Evolutionary conservation across 2,888 invertebrate species (phyloP).

Genomic region (Meandrusa payeni): DNA sequence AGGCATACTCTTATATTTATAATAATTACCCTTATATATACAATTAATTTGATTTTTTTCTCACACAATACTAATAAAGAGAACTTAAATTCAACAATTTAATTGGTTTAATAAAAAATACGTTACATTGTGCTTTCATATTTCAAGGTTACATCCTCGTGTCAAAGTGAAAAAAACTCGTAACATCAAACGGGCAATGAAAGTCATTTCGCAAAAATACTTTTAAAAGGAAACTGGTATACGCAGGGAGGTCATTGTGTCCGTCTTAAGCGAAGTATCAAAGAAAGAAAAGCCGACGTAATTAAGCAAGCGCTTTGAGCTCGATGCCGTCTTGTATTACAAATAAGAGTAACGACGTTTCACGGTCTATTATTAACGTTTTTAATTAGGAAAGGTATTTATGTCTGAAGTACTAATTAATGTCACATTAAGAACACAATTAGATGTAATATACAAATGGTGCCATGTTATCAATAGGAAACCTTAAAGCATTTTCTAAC

Average conservation of each 20-base stretch:
- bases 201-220: constrained; percentile 16
- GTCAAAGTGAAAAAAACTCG: constrained; percentile 13
- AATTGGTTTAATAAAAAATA: constrained; percentile 4
- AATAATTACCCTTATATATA: too few species aligned
- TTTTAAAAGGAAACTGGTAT: constrained; percentile 5
- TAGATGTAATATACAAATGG: too few species aligned
- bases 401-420: too few species aligned
- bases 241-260: constrained; percentile 6
- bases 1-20: too few species aligned
- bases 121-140: constrained; percentile 12
- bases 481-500: too few species aligned
- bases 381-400: too few species aligned
- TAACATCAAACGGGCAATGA: constrained; percentile 18
- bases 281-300: constrained; percentile 14
- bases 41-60: too few species aligned
- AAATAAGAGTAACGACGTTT: constrained; percentile 8
- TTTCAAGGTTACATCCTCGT: constrained; percentile 6
- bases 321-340: constrained; percentile 2
- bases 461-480: too few species aligned
- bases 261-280: constrained; percentile 16
- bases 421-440: too few species aligned
- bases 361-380: constrained; percentile 2
- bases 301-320: constrained; percentile 19
- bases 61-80: too few species aligned
- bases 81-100: constrained; percentile 3